Evolutionary conservation across 2,797 vertebrate genomes (phyloP).

Genomic region (Numenius phaeopus): DNA sequence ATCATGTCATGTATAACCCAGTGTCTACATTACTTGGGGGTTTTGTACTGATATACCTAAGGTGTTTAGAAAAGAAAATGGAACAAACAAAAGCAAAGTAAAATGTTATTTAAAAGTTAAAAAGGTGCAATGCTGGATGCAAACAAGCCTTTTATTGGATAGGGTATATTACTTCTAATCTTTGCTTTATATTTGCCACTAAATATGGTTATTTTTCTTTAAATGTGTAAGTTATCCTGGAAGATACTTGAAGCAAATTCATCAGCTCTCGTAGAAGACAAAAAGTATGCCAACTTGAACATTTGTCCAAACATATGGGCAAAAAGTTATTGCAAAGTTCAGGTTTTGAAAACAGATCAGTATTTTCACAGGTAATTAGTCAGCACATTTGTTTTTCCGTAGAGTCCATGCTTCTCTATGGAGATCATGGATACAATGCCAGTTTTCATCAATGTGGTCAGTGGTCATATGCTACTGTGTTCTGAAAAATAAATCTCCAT

Average conservation of each 20-base stretch:
- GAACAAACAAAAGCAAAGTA: not conserved
- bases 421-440: not conserved
- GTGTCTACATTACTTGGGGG: not conserved
- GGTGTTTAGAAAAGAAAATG: not conserved
- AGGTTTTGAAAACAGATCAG: not conserved
- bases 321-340: not conserved
- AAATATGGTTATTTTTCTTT: not conserved
- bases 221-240: not conserved
- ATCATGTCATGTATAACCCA: not conserved
- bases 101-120: not conserved
- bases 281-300: not conserved
- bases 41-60: not conserved
- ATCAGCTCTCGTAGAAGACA: not conserved
- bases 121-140: not conserved
- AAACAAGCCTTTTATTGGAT: not conserved
- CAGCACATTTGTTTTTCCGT: not conserved
- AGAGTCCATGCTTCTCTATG: not conserved
- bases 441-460: not conserved
- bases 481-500: not conserved
- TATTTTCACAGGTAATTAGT: not conserved
- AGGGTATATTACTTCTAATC: accelerated
- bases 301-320: not conserved
- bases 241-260: not conserved
- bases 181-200: not conserved
- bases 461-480: not conserved